phyloP scores from a whole-genome alignment of 2,888 invertebrate species.

The Andrena marginata region DNA sequence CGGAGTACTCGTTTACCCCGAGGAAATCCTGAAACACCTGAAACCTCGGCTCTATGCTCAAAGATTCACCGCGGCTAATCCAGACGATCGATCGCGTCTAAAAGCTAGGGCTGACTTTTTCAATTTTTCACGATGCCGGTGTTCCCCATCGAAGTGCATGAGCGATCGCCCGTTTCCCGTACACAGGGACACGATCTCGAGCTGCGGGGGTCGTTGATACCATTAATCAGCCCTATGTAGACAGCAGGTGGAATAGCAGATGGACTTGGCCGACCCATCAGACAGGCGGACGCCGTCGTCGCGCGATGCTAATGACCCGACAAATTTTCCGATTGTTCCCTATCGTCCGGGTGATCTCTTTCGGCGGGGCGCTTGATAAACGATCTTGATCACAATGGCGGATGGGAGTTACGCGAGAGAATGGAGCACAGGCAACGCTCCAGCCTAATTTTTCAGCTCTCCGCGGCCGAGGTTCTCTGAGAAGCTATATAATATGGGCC shows the following conservation, averaged over 20 bases:
- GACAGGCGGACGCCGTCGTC: constrained; percentile 41
- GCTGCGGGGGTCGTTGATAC: constrained; percentile 24
- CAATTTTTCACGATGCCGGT: not conserved
- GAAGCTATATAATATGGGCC: not conserved
- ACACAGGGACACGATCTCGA: not conserved
- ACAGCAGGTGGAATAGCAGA: constrained; percentile 56
- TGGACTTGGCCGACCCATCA: constrained; percentile 45
- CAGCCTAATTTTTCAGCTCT: constrained; percentile 31
- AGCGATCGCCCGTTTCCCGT: constrained; percentile 12
- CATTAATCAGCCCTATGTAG: constrained; percentile 62
- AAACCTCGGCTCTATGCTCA: not conserved
- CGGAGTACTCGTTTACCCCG: too few species aligned
- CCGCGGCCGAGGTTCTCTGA: not conserved
- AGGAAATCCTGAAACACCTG: not conserved
- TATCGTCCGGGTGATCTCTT: constrained; percentile 36
- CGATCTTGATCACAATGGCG: constrained; percentile 62
- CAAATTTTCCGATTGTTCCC: constrained; percentile 70
- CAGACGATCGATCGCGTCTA: not conserved
- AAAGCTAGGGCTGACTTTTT: not conserved
- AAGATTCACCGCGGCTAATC: not conserved
- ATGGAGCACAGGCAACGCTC: constrained; percentile 13
- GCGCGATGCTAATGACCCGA: constrained; percentile 68
- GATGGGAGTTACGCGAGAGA: constrained; percentile 21
- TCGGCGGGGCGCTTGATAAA: constrained; percentile 54
- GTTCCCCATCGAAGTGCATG: constrained; percentile 1